phyloP scores from a whole-genome alignment of 2,888 invertebrate species.

The Calliscelio sp. region DNA sequence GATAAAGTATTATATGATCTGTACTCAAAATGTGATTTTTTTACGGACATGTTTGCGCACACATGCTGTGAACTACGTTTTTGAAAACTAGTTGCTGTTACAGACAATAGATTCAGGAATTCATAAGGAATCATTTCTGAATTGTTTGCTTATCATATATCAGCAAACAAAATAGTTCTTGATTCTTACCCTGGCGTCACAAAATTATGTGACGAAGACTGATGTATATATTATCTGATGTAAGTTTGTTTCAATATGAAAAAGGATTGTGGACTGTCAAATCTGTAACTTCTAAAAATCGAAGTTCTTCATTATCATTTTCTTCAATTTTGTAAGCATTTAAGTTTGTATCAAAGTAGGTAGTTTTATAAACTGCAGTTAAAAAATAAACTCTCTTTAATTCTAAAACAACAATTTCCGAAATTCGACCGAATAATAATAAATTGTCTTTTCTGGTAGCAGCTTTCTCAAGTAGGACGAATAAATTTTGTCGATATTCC shows the following conservation, averaged over 20 bases:
- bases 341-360: constrained; percentile 56
- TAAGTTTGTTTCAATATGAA: constrained; percentile 53
- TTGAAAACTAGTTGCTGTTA: constrained; percentile 10
- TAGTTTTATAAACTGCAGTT: constrained; percentile 47
- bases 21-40: constrained; percentile 30
- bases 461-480: constrained; percentile 53
- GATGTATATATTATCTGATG: constrained; percentile 42
- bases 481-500: constrained; percentile 60
- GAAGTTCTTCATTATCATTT: constrained; percentile 16
- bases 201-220: constrained; percentile 54
- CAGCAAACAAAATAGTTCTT: constrained; percentile 21
- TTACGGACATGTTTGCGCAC: constrained; percentile 16
- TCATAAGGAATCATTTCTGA: constrained; percentile 22
- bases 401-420: constrained; percentile 53
- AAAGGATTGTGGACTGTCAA: constrained; percentile 54
- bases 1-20: constrained; percentile 13
- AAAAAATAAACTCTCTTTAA: constrained; percentile 47
- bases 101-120: constrained; percentile 25
- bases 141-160: constrained; percentile 14
- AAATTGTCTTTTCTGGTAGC: constrained; percentile 53
- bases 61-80: constrained; percentile 19
- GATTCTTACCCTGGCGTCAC: constrained; percentile 11
- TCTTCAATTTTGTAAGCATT: constrained; percentile 60
- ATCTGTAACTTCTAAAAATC: constrained; percentile 35
- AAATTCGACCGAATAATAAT: constrained; percentile 57